Evolutionary conservation across 1,140 invertebrate species (phyloP).

Genomic region (Caerostris extrusa): DNA sequence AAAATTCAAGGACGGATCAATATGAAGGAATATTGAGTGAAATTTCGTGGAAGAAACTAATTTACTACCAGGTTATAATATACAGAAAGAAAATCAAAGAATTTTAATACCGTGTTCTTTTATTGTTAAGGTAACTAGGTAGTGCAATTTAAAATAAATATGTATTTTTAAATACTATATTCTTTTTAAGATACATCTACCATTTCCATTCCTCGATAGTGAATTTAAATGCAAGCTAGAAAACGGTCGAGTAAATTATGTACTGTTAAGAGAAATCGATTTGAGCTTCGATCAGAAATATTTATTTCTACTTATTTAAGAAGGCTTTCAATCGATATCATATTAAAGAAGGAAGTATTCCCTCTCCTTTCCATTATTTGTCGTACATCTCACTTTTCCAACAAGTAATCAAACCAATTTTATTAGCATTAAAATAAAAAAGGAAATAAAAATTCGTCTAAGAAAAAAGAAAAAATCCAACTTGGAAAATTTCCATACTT

Average conservation of each 20-base stretch:
- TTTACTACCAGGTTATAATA: too few species aligned
- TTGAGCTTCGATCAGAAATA: constrained; percentile 9
- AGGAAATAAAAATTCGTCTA: neutral
- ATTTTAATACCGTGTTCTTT: too few species aligned
- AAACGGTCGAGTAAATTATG: constrained; percentile 37
- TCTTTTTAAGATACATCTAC: too few species aligned
- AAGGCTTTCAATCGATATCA: constrained; percentile 34
- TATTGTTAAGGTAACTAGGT: too few species aligned
- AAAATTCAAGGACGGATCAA: too few species aligned
- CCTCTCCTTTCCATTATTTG: neutral
- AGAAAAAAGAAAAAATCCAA: neutral
- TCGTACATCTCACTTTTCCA: neutral
- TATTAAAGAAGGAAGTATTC: neutral
- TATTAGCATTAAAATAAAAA: constrained; percentile 43
- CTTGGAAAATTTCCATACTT: neutral
- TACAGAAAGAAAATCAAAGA: too few species aligned
- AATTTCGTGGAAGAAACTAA: too few species aligned
- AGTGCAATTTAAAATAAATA: too few species aligned
- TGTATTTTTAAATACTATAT: too few species aligned
- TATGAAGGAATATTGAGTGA: too few species aligned
- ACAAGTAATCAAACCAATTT: constrained; percentile 19
- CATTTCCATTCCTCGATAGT: too few species aligned
- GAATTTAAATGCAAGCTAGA: neutral
- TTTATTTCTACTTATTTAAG: constrained; percentile 24
- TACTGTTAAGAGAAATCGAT: constrained; percentile 20